These are phyloP conservation scores for Chrosomus eos DNA, from an alignment of 2,797 vertebrate species.

Conservation along the genomic window DNA sequence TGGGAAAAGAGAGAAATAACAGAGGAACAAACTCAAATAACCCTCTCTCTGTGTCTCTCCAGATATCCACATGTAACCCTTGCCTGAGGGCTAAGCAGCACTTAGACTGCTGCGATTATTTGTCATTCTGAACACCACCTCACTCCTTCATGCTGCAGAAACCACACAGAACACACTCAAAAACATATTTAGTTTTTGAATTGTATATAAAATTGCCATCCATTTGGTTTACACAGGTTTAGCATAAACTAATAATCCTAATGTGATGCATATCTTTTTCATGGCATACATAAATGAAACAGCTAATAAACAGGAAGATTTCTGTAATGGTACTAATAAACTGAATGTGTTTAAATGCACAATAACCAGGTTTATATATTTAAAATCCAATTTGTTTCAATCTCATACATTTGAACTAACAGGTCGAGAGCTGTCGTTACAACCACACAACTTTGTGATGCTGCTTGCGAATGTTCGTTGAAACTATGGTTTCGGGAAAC, in stretches of 20 bases:
- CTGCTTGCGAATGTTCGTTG: no score
- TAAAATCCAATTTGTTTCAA: no score
- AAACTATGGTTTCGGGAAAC: no score
- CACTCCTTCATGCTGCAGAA: not conserved
- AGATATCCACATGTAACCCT: slow-evolving; percentile 25
- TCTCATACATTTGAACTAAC: not conserved
- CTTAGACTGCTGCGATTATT: slow-evolving; percentile 17
- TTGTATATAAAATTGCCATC: not conserved
- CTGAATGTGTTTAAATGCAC: not conserved
- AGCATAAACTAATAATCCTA: no score
- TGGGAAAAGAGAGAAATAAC: not conserved
- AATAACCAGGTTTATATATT: not conserved
- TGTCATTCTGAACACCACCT: slow-evolving; percentile 21
- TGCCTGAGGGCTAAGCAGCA: slow-evolving; percentile 23
- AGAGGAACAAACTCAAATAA: slow-evolving; percentile 26
- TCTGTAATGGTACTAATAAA: not conserved
- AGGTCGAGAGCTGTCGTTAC: no score
- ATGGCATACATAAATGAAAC: not conserved
- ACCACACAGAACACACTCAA: not conserved
- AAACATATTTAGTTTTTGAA: not conserved
- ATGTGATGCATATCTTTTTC: no score
- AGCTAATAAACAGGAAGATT: not conserved
- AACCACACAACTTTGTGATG: no score
- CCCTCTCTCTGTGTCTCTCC: slow-evolving; percentile 10
- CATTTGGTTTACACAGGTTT: no score